Evolutionary conservation across 2,888 invertebrate genomes (phyloP), one percentile per base, ranked within the genome.

Genomic region (Ischnura elegans): DNA sequence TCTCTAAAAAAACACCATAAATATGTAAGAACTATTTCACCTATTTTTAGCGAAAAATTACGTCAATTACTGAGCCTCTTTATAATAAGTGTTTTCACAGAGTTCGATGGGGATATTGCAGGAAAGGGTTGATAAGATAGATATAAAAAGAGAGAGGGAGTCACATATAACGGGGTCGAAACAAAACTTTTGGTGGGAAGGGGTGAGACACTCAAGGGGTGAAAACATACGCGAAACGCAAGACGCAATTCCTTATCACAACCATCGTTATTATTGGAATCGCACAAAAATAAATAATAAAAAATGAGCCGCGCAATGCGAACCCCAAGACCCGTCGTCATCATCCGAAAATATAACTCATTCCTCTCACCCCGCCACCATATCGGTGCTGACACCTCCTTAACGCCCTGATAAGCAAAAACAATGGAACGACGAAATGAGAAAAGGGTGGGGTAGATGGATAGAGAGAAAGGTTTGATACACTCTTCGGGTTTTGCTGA

Each of bases 211-310:
- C 29, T 36, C 25, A n/a, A 61, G 61, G 66, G 66, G n/a, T 29
- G 16, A 21, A 36, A 36, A 36, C 8, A 36, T 16, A 19, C 19
- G 36, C 76, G 76, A 76, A 36, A 76, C 36, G 76, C 76, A 76
- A 25, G 61, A 61, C 29, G 51, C 87, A 25, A 61, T 13, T 19
- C 87, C 51, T 51, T 51, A 87, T 87, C 87, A 36, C 51, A 36
- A 55, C 36, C 87, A 87, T 87, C 51, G 87, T 87, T 87, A 36
- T 87, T 87, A 87, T 87, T 87, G 87, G 55, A 87, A 87, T 87
- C 29, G 55, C 29, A 8, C 10, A 10, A 36, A 46, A 45, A 86
- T n/a, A 46, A 43, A 42, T 45, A 43, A 46, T 10, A 51, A 51
- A 51, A 51, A 13, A 47, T 8, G 47, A 10, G 51, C 46, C 46